A percentile compares a stretch with the other conserved stretches of the same genome.
Evolutionary conservation across 2,113 vertebrate genomes (phyloP).

Genomic region (Microtus oregoni): DNA sequence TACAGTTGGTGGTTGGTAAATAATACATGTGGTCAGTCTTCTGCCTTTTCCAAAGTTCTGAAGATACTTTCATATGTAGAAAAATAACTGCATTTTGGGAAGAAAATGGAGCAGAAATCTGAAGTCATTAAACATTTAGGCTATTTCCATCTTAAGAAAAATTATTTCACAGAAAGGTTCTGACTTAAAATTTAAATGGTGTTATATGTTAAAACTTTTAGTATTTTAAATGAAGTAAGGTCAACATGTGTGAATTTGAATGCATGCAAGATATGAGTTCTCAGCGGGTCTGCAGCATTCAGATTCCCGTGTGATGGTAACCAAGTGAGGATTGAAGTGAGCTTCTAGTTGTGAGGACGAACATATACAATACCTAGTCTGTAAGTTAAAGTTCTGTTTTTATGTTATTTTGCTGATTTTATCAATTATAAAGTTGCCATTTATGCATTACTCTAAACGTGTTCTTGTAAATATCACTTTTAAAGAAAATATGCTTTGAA

Average conservation of each 20-base stretch:
- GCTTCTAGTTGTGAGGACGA: not conserved
- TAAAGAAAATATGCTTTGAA: not conserved
- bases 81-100: conserved; percentile 1
- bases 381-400: not conserved
- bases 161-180: not conserved
- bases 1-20: not conserved
- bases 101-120: not conserved
- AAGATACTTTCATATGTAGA: not conserved
- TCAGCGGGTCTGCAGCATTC: not conserved
- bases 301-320: not conserved
- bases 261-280: not conserved
- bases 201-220: not conserved
- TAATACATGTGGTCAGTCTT: not conserved
- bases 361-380: not conserved
- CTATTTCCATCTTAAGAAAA: conserved; percentile 37
- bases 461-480: not conserved
- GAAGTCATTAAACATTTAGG: conserved; percentile 26
- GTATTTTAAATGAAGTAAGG: conserved; percentile 4
- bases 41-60: not conserved
- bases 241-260: not conserved
- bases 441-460: not conserved
- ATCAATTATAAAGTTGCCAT: not conserved
- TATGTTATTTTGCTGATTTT: not conserved
- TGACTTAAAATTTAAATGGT: conserved; percentile 32
- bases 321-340: not conserved